Evolutionary conservation across 2,888 invertebrate genomes (phyloP), one percentile per base, ranked within the genome.

Genomic region (Ctena decussata): DNA sequence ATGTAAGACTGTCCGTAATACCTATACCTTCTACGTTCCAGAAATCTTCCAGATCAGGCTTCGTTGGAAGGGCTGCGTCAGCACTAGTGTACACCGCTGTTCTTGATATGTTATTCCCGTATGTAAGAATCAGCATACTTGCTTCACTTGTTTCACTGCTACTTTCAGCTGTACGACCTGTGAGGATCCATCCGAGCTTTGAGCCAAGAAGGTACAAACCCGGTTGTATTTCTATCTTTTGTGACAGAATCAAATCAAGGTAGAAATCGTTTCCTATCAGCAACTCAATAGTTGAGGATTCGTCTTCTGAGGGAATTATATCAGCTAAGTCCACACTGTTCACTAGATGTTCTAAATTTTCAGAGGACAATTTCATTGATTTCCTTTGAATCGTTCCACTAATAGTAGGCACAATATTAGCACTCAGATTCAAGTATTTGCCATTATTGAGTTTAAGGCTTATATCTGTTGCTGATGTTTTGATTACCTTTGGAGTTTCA

Each of bases 21-120:
- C 79, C 83, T n/a, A 83, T 83, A 1, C 77, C 60, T 37, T 79
- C 83, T n/a, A 78, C n/a, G 18, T 79, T 83, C 79, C 83, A 83
- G 32, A 83, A 82, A 41, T 78, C 83, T 70, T 79, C 72, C 24
- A 78, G 78, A 8, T 78, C 71, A 18, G 69, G 73, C 32, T 74
- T 77, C 1, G 24, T 41, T 30, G 27, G 35, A 0, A 79, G 15
- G 0, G 37, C 35, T 1, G 37, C 37, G 57, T 83, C 83, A 65
- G 79, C 57, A 53, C 24, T 18, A 44, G 71, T 21, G 18, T 80
- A 71, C n/a, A 35, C 46, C 35, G 27, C 44, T 57, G 71, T 71
- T 11, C 41, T 21, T 37, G 18, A n/a, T 27, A 76, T 32, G n/a
- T 75, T 37, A 11, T 18, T 46, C 21, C 79, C 76, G 37, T 75